Conservation (phyloP, 2,888 invertebrate genomes). For the Lepidocyrtinus sp. region DNA sequence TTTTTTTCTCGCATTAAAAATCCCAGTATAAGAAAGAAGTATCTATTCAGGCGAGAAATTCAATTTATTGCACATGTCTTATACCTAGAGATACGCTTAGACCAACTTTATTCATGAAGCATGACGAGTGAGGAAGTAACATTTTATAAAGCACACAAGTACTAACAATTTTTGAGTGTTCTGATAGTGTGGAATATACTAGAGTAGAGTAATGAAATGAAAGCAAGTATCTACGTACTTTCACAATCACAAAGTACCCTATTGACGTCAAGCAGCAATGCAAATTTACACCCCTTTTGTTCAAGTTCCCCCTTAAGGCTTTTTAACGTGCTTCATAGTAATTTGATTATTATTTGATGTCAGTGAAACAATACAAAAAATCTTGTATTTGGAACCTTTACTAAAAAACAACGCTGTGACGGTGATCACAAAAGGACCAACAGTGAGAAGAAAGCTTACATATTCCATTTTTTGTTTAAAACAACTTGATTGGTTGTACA, state of each 20-base stretch:
- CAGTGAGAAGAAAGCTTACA: too few relatives aligned
- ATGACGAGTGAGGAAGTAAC: neutral
- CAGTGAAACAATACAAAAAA: too few relatives aligned
- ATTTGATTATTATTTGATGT: neutral
- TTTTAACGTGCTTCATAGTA: neutral
- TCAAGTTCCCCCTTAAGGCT: neutral
- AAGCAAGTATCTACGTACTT: too few relatives aligned
- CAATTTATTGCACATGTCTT: too few relatives aligned
- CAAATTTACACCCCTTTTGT: too few relatives aligned
- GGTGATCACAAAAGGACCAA: too few relatives aligned
- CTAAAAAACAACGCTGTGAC: too few relatives aligned
- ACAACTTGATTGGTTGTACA: too few relatives aligned
- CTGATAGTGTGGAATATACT: neutral
- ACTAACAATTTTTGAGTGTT: neutral
- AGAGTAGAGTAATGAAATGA: too few relatives aligned
- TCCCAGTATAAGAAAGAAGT: neutral
- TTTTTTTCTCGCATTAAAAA: neutral
- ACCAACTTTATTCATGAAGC: neutral
- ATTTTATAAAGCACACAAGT: neutral
- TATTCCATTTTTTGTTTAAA: too few relatives aligned
- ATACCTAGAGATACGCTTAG: neutral
- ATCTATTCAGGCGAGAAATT: neutral
- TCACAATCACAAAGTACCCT: neutral
- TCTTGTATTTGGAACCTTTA: too few relatives aligned
- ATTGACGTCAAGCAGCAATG: too few relatives aligned